Base-by-base conservation (phyloP, 1,140 invertebrate genomes). In the Druon quercuslanigerum region DNA sequence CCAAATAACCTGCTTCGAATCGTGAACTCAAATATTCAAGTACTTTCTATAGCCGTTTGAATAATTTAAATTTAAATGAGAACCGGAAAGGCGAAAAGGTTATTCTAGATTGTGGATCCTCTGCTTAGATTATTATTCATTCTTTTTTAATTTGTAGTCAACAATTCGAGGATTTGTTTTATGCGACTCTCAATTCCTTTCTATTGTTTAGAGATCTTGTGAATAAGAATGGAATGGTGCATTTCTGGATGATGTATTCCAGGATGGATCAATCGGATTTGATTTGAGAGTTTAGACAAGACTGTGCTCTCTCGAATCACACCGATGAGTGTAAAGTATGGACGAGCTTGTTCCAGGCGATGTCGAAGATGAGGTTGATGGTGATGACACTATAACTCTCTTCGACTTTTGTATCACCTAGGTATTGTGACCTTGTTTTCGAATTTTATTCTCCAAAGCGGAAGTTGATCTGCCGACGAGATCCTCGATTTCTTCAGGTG, bases 311-410 rank as follows among this genome's bases (percentile, higher is more conserved):
- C 89, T 86, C 72, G 88, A 88, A 74, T 91, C 87, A 82, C 86
- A 87, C 74, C 85, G 87, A 90, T 90, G 89, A 73, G 89, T 91
- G 82, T 91, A 90, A 50, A 90, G 86, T 60, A 90, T 88, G 83
- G 87, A 89, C 82, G 87, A 90, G 83, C 84, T 90, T 77, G 89
- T 87, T 83, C 87, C 87, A 77, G 87, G 88, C 78, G 88, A 91
- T 82, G 86, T 87, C 78, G 85, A 87, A 82, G 88, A 88, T 76
- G 88, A 90, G 79, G 86, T 85, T 83, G 86, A 88, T 82, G 87
- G 82, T 81, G 85, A 88, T 60, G 86, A 88, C 78, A 85, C 78
- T 79, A 85, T 77, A 72, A 79, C 81, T 85, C 86, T 89, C 87
- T 86, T 89, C 87, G 90, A 89, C 85, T 84, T 82, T 72, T 80